Evolutionary conservation across 2,888 invertebrate genomes (phyloP).

Genomic region (Nipponacmea schrenckii): DNA sequence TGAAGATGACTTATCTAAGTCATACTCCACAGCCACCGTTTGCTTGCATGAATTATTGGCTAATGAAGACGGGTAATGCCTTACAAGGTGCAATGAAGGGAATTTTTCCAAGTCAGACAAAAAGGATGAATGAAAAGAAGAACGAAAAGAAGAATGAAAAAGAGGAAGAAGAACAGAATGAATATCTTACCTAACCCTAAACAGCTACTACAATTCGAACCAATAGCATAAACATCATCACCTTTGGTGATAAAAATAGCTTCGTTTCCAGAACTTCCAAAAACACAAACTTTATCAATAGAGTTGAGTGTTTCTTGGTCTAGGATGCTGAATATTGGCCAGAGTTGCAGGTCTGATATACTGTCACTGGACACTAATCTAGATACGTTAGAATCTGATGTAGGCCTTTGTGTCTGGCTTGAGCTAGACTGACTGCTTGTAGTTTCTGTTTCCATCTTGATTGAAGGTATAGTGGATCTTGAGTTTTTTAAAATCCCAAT

Average conservation of each 20-base stretch:
- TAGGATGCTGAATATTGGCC: constrained; percentile 74
- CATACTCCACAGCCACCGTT: too few species aligned
- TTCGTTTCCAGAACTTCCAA: constrained; percentile 74
- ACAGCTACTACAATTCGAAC: constrained; percentile 73
- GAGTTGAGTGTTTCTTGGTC: constrained; percentile 70
- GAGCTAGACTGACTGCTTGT: not conserved
- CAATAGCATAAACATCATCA: constrained; percentile 73
- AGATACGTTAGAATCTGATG: not conserved
- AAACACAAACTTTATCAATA: constrained; percentile 72
- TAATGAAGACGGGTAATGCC: too few species aligned
- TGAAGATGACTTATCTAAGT: too few species aligned
- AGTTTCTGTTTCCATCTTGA: too few species aligned
- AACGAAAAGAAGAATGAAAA: too few species aligned
- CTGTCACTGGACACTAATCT: constrained; percentile 5
- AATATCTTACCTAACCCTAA: constrained; percentile 68
- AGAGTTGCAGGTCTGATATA: constrained; percentile 66
- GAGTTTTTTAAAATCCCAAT: too few species aligned
- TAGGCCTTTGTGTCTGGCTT: not conserved
- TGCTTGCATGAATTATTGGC: too few species aligned
- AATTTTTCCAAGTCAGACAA: too few species aligned
- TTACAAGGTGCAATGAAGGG: too few species aligned
- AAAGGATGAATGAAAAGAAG: too few species aligned
- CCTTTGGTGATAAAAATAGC: constrained; percentile 73
- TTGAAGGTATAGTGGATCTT: too few species aligned
- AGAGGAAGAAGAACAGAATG: too few species aligned